Base-by-base conservation (phyloP, 2,113 vertebrate genomes). In the Pseudorhombus dupliciocellatus region DNA sequence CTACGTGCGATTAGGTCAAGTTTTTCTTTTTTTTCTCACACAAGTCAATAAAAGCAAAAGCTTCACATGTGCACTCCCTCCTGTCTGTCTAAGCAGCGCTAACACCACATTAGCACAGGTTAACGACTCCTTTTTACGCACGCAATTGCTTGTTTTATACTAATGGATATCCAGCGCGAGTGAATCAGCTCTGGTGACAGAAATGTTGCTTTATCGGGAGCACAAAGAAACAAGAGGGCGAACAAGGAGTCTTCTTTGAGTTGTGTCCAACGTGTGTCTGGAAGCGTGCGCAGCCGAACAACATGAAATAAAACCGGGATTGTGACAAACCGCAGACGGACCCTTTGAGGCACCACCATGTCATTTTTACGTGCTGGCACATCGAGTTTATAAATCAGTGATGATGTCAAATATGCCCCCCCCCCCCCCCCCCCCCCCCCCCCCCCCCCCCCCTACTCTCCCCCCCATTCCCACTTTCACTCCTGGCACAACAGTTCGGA, bases 281-380 rank as follows among this genome's bases (percentile, higher is more conserved):
- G 24, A 4, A 4, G 12, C 16, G 40, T 16, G 46, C 46, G 46
- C 46, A 48, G 46, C 18, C 40, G 21, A 75, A 66, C 30, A 59
- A 20, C 65, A 48, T 30, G 1, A 26, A 70, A 64, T 28, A 44
- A 70, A 78, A 62, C 37, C 22, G 28, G 53, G 24, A 48, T 25
- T 57, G 90, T 61, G 87, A 75, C 44, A 88, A 87, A 82, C 84
- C 83, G 66, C 84, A 85, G 71, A 82, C 53, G 21, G 24, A 46
- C 66, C 68, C 61, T 69, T 70, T 70, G 4, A 2, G 44, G 9
- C 24, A 14, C 56, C 15, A 34, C 86, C 61, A 8, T 75, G 77
- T 75, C 55, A 79, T 84, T 83, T 37, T 75, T 48, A 69, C 54
- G 37, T 57, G 10, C 11, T 10, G 50, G 21, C n/a, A 22, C 50